Evolutionary conservation across 2,888 invertebrate genomes (phyloP), one percentile per base, ranked within the genome.

Genomic region (Eremobia ochroleuca): DNA sequence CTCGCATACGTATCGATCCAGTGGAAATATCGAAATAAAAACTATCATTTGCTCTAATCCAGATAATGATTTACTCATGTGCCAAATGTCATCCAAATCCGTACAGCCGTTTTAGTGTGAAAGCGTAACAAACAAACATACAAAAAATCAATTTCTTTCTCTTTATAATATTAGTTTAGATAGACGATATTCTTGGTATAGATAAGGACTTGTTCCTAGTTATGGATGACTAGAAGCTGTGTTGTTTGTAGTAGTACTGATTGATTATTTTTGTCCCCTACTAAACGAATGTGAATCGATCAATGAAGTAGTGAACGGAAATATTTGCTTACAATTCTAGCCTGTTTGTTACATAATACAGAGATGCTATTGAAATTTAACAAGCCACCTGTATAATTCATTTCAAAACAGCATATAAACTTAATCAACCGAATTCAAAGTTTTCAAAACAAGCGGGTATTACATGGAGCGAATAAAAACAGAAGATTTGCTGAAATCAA

Each of bases 401-500:
- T 21, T 55, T 55, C 64, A 72, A 79, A 79, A 72, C 34, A 71
- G 37, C 46, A 52, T 3, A 79, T 68, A 72, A 81, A 79, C 15
- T 67, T 72, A 68, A 79, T 67, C 83, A 77, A 68, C 25, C 31
- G 49, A 21, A 43, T 59, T 40, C 28, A n/a, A 58, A 52, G 49
- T 79, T 78, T 78, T 21, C 82, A 82, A 79, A 79, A 79, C 78
- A 79, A n/a, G 4, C 43, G 9, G 34, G 76, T 76, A 59, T 52
- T 65, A 82, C 78, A 79, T 43, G 25, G 8, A 82, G 46, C 82
- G 68, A 79, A 87, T 87, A 85, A 88, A 86, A 88, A 85, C 84
- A 86, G 81, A 82, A 77, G 72, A 84, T 83, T 81, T 77, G 77
- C 78, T 80, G 76, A 80, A 83, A 82, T 81, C 85, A 72, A 66